Base-by-base conservation (phyloP, 1,140 invertebrate genomes). In the Lasioglossum baleicum region DNA sequence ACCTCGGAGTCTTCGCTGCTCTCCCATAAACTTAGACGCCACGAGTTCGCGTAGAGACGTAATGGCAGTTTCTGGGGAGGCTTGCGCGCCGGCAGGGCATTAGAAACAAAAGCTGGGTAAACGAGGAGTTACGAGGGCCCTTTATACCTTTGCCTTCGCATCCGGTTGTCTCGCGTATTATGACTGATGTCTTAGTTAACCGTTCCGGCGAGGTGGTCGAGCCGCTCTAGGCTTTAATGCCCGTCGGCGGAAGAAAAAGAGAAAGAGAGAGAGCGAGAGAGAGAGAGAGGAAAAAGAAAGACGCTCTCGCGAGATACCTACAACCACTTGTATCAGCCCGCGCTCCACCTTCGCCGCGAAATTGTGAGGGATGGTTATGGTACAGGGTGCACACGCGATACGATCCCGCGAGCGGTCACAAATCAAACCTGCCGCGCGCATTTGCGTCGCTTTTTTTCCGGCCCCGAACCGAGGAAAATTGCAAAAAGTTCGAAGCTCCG, bases 321-420 rank as follows among this genome's bases (percentile, higher is more conserved):
- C 75, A 75, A 44, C 71, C 82, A 84, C 80, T 85, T 85, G 81
- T 80, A 75, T 74, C 71, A 42, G 51, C 67, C 48, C 64, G 64
- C 10, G 42, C 48, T 44, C 48, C 13, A n/a, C 22, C 58, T 60
- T 77, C 80, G 31, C 40, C 66, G 69, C 68, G 76, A 87, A 87
- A 87, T 87, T 81, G 81, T 83, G 87, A 87, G 84, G 65, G 66
- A 88, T 71, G 87, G 87, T 88, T 88, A 88, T 88, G 79, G 87
- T 64, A 64, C 73, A 65, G n/a, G 77, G 75, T 61, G 73, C 70
- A 67, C 72, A 73, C 31, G 69, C 81, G 83, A 80, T 83, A 76
- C 75, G 75, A 73, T 82, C 67, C 75, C 65, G 71, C 51, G 74
- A 83, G 40, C 77, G 82, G 58, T 79, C 79, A 63, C 85, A 82